Percentiles rank a stretch among this genome's conserved stretches.
Evolutionary conservation across 1,140 invertebrate species (phyloP).

Genomic region (Mylabris phalerata): DNA sequence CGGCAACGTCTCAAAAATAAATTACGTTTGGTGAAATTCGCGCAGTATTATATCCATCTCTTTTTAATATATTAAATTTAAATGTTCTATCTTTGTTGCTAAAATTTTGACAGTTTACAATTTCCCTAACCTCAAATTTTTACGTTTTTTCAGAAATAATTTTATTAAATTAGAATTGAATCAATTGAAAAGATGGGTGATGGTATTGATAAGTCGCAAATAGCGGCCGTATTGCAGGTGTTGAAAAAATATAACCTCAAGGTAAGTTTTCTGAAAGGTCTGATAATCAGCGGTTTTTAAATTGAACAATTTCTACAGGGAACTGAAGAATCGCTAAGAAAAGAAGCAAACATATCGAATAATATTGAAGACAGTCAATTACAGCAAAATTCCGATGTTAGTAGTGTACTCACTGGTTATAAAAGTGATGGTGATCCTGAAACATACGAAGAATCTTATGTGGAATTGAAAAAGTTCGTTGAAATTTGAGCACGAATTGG

Average conservation of each 20-base stretch:
- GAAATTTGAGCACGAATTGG: constrained; percentile 93
- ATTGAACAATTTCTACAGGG: constrained; percentile 47
- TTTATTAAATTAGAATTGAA: too few species aligned
- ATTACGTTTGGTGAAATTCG: too few species aligned
- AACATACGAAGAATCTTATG: constrained; percentile 81
- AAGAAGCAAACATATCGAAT: constrained; percentile 68
- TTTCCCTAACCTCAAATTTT: too few species aligned
- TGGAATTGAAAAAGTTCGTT: constrained; percentile 83
- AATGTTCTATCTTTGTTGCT: too few species aligned
- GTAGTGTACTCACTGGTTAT: constrained; percentile 75
- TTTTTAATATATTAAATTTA: too few species aligned
- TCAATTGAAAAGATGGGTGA: too few species aligned
- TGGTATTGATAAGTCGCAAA: too few species aligned
- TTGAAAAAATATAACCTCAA: constrained; percentile 88
- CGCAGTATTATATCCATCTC: too few species aligned
- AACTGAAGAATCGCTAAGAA: constrained; percentile 79
- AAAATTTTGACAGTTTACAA: too few species aligned
- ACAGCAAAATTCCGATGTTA: constrained; percentile 69
- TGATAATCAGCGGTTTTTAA: constrained; percentile 8
- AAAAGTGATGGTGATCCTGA: constrained; percentile 89
- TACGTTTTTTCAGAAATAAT: too few species aligned
- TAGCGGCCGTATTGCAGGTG: too few species aligned
- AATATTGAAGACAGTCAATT: constrained; percentile 50
- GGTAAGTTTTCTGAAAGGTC: constrained; percentile 45
- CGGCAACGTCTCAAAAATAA: too few species aligned